Percentiles rank a stretch among this genome's conserved stretches.
These are phyloP conservation scores for Serilophus lunatus DNA, from an alignment of 2,113 vertebrate genomes.

Conservation along the genomic window DNA sequence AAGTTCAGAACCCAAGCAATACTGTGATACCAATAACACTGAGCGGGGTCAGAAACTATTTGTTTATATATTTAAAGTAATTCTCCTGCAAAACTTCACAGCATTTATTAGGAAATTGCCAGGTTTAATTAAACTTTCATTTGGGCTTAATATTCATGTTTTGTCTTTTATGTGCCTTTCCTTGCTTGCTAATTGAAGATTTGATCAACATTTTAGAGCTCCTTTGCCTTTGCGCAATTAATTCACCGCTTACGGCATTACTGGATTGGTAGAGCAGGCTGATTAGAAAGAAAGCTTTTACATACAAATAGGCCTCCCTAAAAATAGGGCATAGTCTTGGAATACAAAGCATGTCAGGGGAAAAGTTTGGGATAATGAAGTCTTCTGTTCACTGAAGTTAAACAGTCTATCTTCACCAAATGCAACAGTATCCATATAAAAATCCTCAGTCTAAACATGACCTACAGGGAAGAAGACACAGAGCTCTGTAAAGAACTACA, in stretches of 20 bases:
- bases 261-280: not conserved
- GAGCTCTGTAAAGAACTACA: not conserved
- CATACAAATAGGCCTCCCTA: not conserved
- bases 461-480: not conserved
- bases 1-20: not conserved
- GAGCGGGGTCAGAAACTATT: not conserved
- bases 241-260: not conserved
- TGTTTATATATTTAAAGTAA: not conserved
- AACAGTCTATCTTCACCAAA: not conserved
- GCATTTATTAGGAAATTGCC: not conserved
- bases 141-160: not conserved
- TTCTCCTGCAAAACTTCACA: not conserved
- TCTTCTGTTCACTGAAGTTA: not conserved
- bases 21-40: not conserved
- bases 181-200: not conserved
- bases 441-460: not conserved
- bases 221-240: not conserved
- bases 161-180: not conserved
- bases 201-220: not conserved
- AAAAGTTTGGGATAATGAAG: not conserved
- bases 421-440: not conserved
- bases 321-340: not conserved
- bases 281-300: not conserved
- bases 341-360: not conserved
- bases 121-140: not conserved